These are phyloP conservation scores for Muraenolepis orangiensis DNA, from an alignment of 2,797 vertebrate species.

Conservation along the genomic window DNA sequence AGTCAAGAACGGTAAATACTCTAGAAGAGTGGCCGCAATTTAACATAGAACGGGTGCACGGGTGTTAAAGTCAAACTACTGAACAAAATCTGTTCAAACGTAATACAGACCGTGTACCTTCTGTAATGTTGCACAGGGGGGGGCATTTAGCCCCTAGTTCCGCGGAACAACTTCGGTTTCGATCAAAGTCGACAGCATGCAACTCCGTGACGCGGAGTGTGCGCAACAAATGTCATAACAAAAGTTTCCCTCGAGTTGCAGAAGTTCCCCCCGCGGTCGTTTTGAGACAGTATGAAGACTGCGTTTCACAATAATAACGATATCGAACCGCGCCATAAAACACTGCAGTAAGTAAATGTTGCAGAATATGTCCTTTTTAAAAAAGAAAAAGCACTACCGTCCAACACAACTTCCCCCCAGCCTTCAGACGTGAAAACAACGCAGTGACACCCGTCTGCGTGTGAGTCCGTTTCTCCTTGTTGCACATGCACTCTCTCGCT, in stretches of 20 bases:
- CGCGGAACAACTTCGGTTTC: conserved; percentile 57
- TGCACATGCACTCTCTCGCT: conserved; percentile 44
- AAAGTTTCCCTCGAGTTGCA: conserved; percentile 60
- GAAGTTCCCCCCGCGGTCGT: background rate
- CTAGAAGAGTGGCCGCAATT: conserved; percentile 52
- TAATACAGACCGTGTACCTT: conserved; percentile 42
- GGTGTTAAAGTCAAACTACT: conserved; percentile 19
- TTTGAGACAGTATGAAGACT: background rate
- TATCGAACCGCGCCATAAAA: conserved; percentile 8
- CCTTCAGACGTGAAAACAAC: conserved; percentile 41
- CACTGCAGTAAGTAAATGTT: conserved; percentile 24
- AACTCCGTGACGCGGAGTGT: conserved; percentile 60
- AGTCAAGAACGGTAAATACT: conserved; percentile 52
- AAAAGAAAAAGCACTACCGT: conserved; percentile 48
- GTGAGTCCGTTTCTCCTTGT: conserved; percentile 22
- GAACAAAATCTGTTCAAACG: conserved; percentile 14
- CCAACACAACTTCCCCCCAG: conserved; percentile 61
- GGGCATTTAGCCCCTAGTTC: conserved; percentile 53
- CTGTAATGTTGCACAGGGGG: conserved; percentile 44
- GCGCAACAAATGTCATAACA: conserved; percentile 69
- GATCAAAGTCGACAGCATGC: conserved; percentile 71
- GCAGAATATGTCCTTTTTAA: conserved; percentile 43
- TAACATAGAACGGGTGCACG: background rate
- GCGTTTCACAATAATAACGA: background rate
- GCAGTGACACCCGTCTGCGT: conserved; percentile 22